phyloP scores from a whole-genome alignment of 2,888 invertebrate genomes.

The Aphodius sticticus region DNA sequence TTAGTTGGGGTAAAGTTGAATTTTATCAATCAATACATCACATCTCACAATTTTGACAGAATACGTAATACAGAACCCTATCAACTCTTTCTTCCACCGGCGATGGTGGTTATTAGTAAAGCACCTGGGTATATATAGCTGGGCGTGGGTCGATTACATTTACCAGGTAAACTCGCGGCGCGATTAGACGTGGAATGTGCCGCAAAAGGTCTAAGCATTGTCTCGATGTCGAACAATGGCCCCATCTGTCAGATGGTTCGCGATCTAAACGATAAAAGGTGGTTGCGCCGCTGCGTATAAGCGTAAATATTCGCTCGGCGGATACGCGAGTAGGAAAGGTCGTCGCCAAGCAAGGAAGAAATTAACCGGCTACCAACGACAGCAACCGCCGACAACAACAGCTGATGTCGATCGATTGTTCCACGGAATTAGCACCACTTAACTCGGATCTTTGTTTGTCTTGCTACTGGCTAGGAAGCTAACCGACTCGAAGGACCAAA shows the following conservation, averaged over 20 bases:
- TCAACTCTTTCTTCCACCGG: not conserved
- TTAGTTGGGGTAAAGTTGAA: too few relatives aligned
- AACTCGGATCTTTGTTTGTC: not conserved
- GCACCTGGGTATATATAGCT: not conserved
- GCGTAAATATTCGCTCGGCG: not conserved
- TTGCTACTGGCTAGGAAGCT: not conserved
- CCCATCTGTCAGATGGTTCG: not conserved
- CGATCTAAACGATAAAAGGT: not conserved
- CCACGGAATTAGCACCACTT: not conserved
- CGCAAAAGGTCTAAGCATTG: constrained; percentile 4
- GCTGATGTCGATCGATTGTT: not conserved
- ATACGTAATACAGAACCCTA: not conserved
- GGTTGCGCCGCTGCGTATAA: not conserved
- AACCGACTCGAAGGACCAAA: not conserved
- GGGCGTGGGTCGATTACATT: not conserved
- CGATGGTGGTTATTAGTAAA: not conserved
- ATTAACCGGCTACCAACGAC: not conserved
- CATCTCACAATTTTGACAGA: too few relatives aligned
- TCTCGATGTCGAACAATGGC: not conserved
- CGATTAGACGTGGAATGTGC: not conserved
- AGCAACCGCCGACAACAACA: not conserved
- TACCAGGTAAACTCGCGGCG: not conserved
- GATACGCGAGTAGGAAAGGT: not conserved
- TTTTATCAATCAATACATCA: too few relatives aligned
- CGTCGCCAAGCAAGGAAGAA: not conserved